These are phyloP conservation scores for Drosophila picticornis DNA, from an alignment of 2,888 invertebrate genomes.

Conservation along the genomic window DNA sequence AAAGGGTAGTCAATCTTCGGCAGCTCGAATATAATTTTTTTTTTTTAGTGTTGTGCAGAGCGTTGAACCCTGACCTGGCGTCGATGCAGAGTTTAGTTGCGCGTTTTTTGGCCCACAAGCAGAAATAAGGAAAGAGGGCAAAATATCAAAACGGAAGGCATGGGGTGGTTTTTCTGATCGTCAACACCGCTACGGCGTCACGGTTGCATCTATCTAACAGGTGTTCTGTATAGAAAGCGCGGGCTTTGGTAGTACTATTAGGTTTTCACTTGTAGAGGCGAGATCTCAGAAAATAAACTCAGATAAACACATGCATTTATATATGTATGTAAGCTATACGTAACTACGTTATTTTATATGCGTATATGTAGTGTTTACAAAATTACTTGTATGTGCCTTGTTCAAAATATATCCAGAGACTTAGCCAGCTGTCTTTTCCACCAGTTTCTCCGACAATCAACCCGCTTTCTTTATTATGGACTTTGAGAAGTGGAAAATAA, in stretches of 20 bases:
- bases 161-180: slow-evolving; percentile 65
- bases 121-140: slow-evolving; percentile 11
- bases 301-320: slow-evolving; percentile 8
- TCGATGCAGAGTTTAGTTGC: slow-evolving; percentile 17
- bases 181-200: slow-evolving; percentile 37
- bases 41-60: slow-evolving; percentile 27
- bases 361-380: neutral
- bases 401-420: slow-evolving; percentile 16
- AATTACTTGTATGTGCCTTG: neutral
- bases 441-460: slow-evolving; percentile 2
- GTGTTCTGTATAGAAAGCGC: slow-evolving; percentile 63
- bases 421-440: slow-evolving; percentile 11
- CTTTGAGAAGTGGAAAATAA: neutral
- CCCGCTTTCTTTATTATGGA: neutral
- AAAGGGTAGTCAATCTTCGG: slow-evolving; percentile 3
- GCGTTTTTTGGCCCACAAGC: slow-evolving; percentile 21
- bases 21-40: neutral
- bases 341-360: neutral
- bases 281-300: slow-evolving; percentile 46
- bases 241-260: slow-evolving; percentile 35
- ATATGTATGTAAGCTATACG: neutral
- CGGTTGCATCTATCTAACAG: slow-evolving; percentile 63
- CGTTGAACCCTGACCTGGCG: slow-evolving; percentile 49
- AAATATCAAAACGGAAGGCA: slow-evolving; percentile 25
- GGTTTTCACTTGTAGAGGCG: slow-evolving; percentile 45